These are phyloP conservation scores for Sthenelais limicola DNA, from an alignment of 2,888 invertebrate species.

Conservation along the genomic window DNA sequence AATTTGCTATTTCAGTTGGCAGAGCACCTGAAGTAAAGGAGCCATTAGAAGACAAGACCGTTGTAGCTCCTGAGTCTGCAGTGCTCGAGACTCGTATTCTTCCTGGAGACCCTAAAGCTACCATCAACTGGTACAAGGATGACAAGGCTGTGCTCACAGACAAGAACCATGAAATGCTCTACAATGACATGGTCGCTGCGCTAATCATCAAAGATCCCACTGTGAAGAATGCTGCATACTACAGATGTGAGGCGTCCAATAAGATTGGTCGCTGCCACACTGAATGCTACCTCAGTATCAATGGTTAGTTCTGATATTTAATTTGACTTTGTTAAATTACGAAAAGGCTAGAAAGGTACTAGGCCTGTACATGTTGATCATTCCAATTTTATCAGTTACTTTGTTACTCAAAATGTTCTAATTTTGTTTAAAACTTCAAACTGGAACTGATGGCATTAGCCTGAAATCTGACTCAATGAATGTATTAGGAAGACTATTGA, in stretches of 20 bases:
- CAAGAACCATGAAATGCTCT: constrained; percentile 65
- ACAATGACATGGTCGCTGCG: constrained; percentile 52
- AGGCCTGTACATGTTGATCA: too few relatives aligned
- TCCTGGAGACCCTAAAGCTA: constrained; percentile 67
- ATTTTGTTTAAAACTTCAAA: too few relatives aligned
- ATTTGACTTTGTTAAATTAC: too few relatives aligned
- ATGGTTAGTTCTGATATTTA: constrained; percentile 68
- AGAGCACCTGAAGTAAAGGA: constrained; percentile 61
- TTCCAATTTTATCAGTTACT: too few relatives aligned
- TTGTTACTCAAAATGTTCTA: too few relatives aligned
- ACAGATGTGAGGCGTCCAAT: constrained; percentile 67
- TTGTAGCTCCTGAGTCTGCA: constrained; percentile 49
- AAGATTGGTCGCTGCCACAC: constrained; percentile 68
- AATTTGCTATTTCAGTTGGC: constrained; percentile 55
- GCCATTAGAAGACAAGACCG: constrained; percentile 47
- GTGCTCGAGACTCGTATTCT: constrained; percentile 56
- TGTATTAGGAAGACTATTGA: too few relatives aligned
- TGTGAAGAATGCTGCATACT: constrained; percentile 64
- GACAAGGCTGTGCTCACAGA: constrained; percentile 64
- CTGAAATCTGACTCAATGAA: too few relatives aligned
- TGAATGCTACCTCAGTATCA: constrained; percentile 64
- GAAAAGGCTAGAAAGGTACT: too few relatives aligned
- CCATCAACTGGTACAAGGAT: constrained; percentile 66
- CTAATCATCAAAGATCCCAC: constrained; percentile 78
- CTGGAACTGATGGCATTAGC: too few relatives aligned